Percentiles rank a stretch among this genome's conserved stretches.
Conservation (phyloP, 1,140 invertebrate species). For the Brachionus koreanus region DNA sequence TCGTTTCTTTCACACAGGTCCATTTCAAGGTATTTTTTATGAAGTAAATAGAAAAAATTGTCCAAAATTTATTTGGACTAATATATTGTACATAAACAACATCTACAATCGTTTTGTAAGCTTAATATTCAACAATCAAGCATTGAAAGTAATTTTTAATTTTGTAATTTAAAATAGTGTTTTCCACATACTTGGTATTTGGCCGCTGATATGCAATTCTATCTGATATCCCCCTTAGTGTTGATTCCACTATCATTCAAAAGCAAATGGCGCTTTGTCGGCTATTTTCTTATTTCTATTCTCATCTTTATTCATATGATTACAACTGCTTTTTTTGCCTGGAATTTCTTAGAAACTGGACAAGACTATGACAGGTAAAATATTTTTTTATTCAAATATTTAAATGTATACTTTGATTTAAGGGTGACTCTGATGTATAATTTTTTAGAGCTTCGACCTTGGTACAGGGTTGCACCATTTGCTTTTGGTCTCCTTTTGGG, state of each 20-base stretch:
- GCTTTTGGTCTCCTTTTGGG: slow-evolving; percentile 60
- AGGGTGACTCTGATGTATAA: too few species aligned
- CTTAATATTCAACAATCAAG: too few species aligned
- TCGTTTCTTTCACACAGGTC: slow-evolving; percentile 1
- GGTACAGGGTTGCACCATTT: slow-evolving; percentile 61
- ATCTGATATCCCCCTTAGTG: slow-evolving; percentile 67
- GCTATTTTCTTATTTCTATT: slow-evolving; percentile 44
- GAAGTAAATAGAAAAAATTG: not conserved
- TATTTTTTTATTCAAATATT: too few species aligned
- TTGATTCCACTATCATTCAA: slow-evolving; percentile 47
- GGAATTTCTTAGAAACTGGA: too few species aligned
- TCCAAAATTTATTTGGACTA: not conserved
- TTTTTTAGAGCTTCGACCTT: slow-evolving; percentile 56
- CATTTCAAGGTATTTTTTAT: not conserved
- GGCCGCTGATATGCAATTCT: slow-evolving; percentile 76
- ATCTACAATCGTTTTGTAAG: not conserved
- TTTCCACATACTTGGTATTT: slow-evolving; percentile 66
- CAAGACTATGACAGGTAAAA: too few species aligned
- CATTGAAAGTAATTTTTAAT: not conserved
- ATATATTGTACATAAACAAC: not conserved
- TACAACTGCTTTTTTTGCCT: slow-evolving; percentile 46
- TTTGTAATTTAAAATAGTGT: not conserved
- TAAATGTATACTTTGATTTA: too few species aligned
- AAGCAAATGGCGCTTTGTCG: not conserved
- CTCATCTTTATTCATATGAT: slow-evolving; percentile 45